Evolutionary conservation across 1,140 invertebrate species (phyloP).

Genomic region (Aporrectodea caliginosa): DNA sequence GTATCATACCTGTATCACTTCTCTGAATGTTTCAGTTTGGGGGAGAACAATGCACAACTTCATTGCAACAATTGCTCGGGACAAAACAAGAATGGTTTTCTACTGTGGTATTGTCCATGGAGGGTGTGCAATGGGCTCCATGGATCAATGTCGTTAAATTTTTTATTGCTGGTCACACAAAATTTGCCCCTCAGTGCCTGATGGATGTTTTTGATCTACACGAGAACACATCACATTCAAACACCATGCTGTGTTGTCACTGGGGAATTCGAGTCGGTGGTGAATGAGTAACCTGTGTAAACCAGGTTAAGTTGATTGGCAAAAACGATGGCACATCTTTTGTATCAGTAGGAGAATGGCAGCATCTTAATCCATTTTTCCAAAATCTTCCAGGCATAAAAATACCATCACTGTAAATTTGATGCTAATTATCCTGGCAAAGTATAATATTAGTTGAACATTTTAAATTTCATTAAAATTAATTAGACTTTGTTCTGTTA

Average conservation of each 20-base stretch:
- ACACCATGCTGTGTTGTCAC: no score
- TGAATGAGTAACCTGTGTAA: no score
- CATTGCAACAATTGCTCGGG: slow-evolving; percentile 30
- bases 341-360: slow-evolving; percentile 25
- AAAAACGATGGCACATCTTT: slow-evolving; percentile 21
- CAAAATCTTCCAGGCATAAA: slow-evolving; percentile 7
- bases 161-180: slow-evolving; percentile 41
- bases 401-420: not conserved
- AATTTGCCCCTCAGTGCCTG: slow-evolving; percentile 43
- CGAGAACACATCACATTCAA: slow-evolving; percentile 31
- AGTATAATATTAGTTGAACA: no score
- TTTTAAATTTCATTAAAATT: no score
- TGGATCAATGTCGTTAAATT: slow-evolving; percentile 32
- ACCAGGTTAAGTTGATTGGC: slow-evolving; percentile 21
- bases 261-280: slow-evolving; percentile 1
- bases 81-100: slow-evolving; percentile 41
- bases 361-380: slow-evolving; percentile 12
- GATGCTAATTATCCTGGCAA: not conserved
- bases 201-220: slow-evolving; percentile 42
- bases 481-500: no score
- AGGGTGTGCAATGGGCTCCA: slow-evolving; percentile 37
- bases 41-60: slow-evolving; percentile 30
- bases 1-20: slow-evolving; percentile 34
- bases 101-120: slow-evolving; percentile 40
- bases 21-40: slow-evolving; percentile 33